Conservation (phyloP, 2,113 vertebrate genomes). For the Cryptoleucopteryx plumbea region DNA sequence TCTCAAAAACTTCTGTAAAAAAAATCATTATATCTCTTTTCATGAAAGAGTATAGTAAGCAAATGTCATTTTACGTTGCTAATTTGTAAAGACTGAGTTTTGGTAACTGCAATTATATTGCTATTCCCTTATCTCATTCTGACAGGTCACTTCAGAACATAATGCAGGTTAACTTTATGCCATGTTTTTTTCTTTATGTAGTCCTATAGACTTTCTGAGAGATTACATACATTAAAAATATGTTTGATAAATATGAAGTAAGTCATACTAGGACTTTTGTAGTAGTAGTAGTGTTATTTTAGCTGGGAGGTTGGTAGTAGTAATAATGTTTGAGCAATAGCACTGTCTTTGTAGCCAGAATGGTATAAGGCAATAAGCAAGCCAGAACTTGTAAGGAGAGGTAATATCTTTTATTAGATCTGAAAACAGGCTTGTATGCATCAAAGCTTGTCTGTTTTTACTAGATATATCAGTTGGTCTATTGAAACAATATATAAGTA, state of each 20-base stretch:
- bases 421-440: conserved; percentile 44
- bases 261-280: background rate
- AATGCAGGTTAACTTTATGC: background rate
- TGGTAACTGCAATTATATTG: background rate
- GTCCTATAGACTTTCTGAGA: background rate
- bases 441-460: conserved; percentile 48
- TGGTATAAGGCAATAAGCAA: background rate
- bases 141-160: background rate
- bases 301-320: background rate
- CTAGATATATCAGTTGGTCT: background rate
- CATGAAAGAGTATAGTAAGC: background rate
- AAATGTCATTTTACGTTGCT: background rate
- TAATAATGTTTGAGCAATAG: background rate
- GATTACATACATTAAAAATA: background rate
- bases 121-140: background rate
- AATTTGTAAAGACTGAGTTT: background rate
- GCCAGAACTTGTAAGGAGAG: conserved; percentile 10
- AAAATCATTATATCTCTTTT: background rate
- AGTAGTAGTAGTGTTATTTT: background rate
- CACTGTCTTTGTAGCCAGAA: background rate
- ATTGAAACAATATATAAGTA: background rate
- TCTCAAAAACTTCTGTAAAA: background rate
- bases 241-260: background rate
- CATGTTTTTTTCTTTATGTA: background rate
- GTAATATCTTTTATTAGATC: conserved; percentile 46